Evolutionary conservation across 2,113 vertebrate genomes (phyloP).

Genomic region (Nesoenas mayeri): DNA sequence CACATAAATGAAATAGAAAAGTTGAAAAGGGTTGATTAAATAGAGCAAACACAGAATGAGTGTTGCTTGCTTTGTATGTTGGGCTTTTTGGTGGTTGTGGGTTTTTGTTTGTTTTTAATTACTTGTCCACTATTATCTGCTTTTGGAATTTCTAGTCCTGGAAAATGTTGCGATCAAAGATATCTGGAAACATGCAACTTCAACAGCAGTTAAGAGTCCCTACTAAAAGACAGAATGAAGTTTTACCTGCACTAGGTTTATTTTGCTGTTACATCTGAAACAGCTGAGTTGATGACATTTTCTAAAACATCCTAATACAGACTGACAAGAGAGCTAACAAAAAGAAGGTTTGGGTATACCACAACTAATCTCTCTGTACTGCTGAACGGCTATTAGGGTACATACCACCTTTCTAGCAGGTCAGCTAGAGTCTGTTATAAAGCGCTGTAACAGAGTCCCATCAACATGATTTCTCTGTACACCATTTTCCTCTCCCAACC

Average conservation of each 20-base stretch:
- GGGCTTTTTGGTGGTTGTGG: too few species aligned
- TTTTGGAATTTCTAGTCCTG: neutral
- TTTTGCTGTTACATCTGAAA: neutral
- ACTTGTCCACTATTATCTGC: neutral
- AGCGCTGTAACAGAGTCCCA: neutral
- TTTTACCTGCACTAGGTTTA: neutral
- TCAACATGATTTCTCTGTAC: neutral
- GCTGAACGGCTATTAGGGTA: neutral
- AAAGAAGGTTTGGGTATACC: neutral
- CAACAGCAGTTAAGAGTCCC: neutral
- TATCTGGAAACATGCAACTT: neutral
- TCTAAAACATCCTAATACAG: neutral
- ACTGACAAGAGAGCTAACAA: neutral
- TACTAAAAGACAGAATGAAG: neutral
- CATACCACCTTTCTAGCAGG: fast-evolving
- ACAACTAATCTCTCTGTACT: neutral
- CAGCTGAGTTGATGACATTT: neutral
- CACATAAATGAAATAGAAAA: neutral
- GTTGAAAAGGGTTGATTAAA: neutral
- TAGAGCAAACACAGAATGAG: neutral
- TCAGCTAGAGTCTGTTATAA: neutral
- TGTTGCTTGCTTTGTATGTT: neutral
- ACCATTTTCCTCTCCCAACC: neutral
- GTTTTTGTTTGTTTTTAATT: neutral
- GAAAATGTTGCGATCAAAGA: neutral